phyloP scores from a whole-genome alignment of 2,888 invertebrate genomes.

The Dichetophora obliterata region DNA sequence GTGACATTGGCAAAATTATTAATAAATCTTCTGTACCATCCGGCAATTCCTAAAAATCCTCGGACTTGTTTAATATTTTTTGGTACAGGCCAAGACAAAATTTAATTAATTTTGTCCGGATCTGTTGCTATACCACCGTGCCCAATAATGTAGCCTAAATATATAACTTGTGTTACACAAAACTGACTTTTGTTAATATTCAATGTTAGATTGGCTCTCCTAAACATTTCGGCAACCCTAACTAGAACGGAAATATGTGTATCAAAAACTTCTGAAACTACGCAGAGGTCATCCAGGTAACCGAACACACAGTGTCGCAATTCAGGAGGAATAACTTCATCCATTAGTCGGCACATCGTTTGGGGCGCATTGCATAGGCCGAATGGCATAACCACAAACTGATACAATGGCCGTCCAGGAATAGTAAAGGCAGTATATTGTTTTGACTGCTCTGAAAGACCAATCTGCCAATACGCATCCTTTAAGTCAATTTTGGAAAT shows the following conservation, averaged over 20 bases:
- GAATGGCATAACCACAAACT: conserved; percentile 43
- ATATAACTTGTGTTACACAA: conserved; percentile 40
- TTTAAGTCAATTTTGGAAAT: conserved; percentile 34
- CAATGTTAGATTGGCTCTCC: conserved; percentile 43
- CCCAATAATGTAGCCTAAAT: conserved; percentile 44
- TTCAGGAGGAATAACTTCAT: conserved; percentile 41
- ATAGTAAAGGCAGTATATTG: conserved; percentile 41
- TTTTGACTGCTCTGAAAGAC: conserved; percentile 28
- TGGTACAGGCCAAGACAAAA: conserved; percentile 43
- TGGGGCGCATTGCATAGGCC: conserved; percentile 43
- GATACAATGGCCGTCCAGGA: conserved; percentile 41
- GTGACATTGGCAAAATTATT: conserved; percentile 38
- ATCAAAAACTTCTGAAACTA: conserved; percentile 35
- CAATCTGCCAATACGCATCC: conserved; percentile 42
- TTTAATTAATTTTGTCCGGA: conserved; percentile 29
- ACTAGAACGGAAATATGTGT: conserved; percentile 40
- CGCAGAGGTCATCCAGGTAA: conserved; percentile 39
- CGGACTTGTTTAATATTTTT: conserved; percentile 46
- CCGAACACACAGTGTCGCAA: conserved; percentile 40
- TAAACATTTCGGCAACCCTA: conserved; percentile 35
- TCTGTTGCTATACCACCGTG: conserved; percentile 40
- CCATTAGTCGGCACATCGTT: conserved; percentile 41
- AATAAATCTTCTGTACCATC: conserved; percentile 49
- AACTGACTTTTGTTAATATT: conserved; percentile 45
- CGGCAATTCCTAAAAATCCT: conserved; percentile 48